A percentile compares a stretch with the other conserved stretches of the same genome.
Conservation (phyloP, 2,888 invertebrate species). For the Cybosia mesomella region DNA sequence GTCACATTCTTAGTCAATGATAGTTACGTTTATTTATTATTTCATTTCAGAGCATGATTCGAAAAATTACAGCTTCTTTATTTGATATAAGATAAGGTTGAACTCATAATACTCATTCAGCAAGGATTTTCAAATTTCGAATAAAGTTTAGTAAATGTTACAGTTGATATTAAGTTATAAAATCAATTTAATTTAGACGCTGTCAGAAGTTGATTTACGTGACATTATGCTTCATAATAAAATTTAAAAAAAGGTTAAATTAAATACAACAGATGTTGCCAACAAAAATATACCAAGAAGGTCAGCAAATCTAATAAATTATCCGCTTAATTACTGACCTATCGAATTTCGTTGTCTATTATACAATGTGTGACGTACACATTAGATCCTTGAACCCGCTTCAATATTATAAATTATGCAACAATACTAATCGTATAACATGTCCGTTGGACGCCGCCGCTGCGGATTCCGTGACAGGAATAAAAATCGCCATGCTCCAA, state of each 20-base stretch:
- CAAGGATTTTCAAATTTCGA: not conserved
- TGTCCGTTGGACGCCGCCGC: conserved; percentile 64
- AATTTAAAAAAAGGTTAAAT: conserved; percentile 5
- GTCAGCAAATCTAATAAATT: conserved; percentile 30
- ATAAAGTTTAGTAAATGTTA: not conserved
- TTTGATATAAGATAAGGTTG: not conserved
- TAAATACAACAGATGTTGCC: not conserved
- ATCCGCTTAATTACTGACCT: conserved; percentile 47
- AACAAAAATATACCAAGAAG: conserved; percentile 11
- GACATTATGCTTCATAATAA: not conserved
- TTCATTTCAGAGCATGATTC: not conserved
- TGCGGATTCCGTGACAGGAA: conserved; percentile 73
- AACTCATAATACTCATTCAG: not conserved
- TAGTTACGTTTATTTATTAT: conserved; percentile 9
- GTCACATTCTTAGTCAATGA: conserved; percentile 31
- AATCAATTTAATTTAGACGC: not conserved
- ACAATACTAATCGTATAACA: conserved; percentile 70
- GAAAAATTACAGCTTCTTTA: not conserved
- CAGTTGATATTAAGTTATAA: not conserved
- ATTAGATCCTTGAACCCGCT: conserved; percentile 64
- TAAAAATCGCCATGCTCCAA: conserved; percentile 83
- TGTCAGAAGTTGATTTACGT: not conserved
- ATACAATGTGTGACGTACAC: conserved; percentile 53
- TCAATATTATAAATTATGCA: conserved; percentile 69
- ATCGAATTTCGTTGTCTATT: conserved; percentile 49